Conservation (phyloP, 2,113 vertebrate species). For the Poeciliopsis prolifica region DNA sequence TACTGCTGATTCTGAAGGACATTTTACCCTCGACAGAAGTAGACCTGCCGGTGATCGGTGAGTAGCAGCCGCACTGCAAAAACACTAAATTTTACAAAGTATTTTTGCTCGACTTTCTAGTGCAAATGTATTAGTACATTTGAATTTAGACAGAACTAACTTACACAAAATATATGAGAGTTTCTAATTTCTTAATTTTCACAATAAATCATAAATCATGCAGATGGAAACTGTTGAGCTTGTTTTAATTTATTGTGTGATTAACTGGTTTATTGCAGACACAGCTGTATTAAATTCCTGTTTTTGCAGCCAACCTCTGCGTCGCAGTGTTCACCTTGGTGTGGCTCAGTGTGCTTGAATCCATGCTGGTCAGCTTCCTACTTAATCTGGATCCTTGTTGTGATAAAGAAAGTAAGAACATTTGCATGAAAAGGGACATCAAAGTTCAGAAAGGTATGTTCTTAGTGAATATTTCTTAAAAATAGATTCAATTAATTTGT, state of each 20-base stretch:
- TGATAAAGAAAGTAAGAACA: accelerated
- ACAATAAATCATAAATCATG: too few species aligned
- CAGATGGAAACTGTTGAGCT: too few species aligned
- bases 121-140: too few species aligned
- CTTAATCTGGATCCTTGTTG: conserved; percentile 18
- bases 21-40: conserved; percentile 82
- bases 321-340: conserved; percentile 74
- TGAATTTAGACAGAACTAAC: too few species aligned
- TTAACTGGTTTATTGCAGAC: too few species aligned
- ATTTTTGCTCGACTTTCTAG: too few species aligned
- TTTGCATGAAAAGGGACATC: background rate
- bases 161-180: too few species aligned
- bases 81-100: too few species aligned
- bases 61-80: conserved; percentile 12
- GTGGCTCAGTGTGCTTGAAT: conserved; percentile 77
- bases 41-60: conserved; percentile 79
- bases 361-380: conserved; percentile 73
- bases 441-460: conserved; percentile 8
- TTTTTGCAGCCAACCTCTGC: conserved; percentile 74
- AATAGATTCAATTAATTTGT: background rate
- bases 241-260: too few species aligned
- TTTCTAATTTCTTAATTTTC: too few species aligned
- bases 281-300: background rate
- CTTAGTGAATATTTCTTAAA: background rate
- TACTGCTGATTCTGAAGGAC: conserved; percentile 83